phyloP scores from a whole-genome alignment of 2,888 invertebrate genomes.

The Bombyx huttoni region DNA sequence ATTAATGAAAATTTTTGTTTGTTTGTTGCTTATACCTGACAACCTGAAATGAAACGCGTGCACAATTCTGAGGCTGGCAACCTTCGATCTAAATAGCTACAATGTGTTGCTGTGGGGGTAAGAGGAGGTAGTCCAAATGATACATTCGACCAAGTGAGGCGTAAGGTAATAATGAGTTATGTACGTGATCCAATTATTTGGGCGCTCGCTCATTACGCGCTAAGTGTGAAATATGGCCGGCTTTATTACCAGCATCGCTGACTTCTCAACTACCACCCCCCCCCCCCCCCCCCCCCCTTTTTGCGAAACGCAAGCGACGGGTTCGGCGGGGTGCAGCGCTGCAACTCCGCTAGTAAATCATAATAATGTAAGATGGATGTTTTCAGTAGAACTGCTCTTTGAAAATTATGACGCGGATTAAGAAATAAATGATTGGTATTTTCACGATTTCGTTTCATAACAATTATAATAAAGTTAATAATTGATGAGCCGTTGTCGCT shows the following conservation, averaged over 20 bases:
- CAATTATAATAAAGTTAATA: too few species aligned
- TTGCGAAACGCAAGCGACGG: too few species aligned
- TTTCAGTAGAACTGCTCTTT: conserved; percentile 21
- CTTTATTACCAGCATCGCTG: conserved; percentile 64
- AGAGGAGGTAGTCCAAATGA: conserved; percentile 35
- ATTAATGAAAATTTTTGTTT: too few species aligned
- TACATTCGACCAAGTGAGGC: conserved; percentile 66
- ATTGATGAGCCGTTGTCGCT: too few species aligned
- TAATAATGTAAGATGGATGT: conserved; percentile 58
- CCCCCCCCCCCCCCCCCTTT: conserved; percentile 5
- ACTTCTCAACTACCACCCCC: conserved; percentile 24
- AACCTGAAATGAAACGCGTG: too few species aligned
- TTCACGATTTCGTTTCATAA: too few species aligned
- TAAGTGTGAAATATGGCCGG: conserved; percentile 73
- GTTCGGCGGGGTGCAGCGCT: conserved; percentile 38
- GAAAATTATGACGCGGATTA: too few species aligned
- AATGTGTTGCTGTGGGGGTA: conserved; percentile 3
- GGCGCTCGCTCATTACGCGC: conserved; percentile 73
- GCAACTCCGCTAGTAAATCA: conserved; percentile 64
- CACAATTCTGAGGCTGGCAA: neutral
- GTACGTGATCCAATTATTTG: conserved; percentile 75
- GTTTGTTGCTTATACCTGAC: too few species aligned
- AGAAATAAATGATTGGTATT: too few species aligned
- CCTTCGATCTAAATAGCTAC: neutral
- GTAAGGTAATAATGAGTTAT: conserved; percentile 74